Percentiles rank a stretch among this genome's conserved stretches.
Conservation (phyloP, 2,797 vertebrate species). For the Forpus xanthops region DNA sequence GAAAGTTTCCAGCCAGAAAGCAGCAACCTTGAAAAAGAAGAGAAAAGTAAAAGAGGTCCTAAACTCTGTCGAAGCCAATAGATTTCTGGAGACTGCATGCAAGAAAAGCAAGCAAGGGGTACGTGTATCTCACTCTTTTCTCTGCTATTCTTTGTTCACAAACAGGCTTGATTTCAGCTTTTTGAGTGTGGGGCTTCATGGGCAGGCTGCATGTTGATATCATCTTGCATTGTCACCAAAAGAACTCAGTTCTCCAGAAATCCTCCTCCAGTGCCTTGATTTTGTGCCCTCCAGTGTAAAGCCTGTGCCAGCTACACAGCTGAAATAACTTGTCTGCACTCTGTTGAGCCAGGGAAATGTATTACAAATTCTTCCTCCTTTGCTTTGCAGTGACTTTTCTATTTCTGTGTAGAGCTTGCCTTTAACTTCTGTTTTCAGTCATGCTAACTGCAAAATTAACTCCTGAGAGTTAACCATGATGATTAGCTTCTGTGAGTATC, state of each 20-base stretch:
- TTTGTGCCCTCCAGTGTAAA: not conserved
- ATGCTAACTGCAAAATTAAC: not conserved
- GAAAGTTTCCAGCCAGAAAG: constrained; percentile 30
- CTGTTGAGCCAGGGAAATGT: not conserved
- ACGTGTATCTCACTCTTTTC: not conserved
- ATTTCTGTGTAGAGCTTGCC: not conserved
- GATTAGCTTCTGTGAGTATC: not conserved
- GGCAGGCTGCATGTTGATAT: not conserved
- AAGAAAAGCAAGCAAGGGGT: constrained; percentile 55
- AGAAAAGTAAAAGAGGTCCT: constrained; percentile 60
- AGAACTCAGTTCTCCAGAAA: not conserved
- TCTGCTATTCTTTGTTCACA: not conserved
- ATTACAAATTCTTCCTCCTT: not conserved
- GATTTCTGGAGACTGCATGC: constrained; percentile 4
- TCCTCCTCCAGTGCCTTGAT: not conserved
- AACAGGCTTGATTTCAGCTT: not conserved
- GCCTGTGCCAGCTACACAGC: not conserved
- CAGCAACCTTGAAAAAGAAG: constrained; percentile 60
- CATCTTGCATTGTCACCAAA: not conserved
- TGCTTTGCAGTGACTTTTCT: not conserved
- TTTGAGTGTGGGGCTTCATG: not conserved
- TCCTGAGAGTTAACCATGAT: not conserved
- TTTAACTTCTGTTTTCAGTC: not conserved
- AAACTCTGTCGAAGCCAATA: not conserved
- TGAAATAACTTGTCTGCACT: not conserved